Conservation (phyloP, 2,797 vertebrate genomes). For the Thamnophis elegans region DNA sequence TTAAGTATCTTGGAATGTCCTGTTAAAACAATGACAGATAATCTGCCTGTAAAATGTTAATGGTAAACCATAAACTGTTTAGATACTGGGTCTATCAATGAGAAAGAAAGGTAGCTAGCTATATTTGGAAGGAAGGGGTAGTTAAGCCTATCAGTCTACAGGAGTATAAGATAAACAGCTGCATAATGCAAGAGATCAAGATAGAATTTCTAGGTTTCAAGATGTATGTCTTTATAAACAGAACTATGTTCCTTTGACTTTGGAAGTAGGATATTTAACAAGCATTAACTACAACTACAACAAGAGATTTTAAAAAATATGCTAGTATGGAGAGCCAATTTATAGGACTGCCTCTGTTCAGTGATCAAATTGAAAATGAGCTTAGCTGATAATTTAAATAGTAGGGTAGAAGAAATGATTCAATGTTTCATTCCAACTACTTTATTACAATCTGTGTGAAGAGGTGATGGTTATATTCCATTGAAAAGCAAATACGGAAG, state of each 20-base stretch:
- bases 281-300: not conserved
- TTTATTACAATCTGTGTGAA: not conserved
- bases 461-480: not conserved
- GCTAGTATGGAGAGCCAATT: not conserved
- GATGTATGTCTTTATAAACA: not conserved
- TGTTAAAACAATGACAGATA: not conserved
- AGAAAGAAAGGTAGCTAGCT: not conserved
- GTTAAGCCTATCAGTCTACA: not conserved
- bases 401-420: not conserved
- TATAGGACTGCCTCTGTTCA: not conserved
- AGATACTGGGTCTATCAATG: not conserved
- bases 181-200: not conserved
- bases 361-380: not conserved
- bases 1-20: constrained; percentile 24
- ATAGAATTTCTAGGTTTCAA: not conserved
- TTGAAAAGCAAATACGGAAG: not conserved
- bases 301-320: not conserved
- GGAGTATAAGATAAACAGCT: not conserved
- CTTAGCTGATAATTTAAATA: not conserved
- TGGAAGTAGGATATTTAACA: not conserved
- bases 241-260: not conserved
- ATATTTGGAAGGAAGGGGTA: not conserved
- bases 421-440: not conserved
- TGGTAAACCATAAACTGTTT: not conserved
- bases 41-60: not conserved